Base-by-base conservation (phyloP, 2,888 invertebrate genomes). In the Willowsia nigromaculata region DNA sequence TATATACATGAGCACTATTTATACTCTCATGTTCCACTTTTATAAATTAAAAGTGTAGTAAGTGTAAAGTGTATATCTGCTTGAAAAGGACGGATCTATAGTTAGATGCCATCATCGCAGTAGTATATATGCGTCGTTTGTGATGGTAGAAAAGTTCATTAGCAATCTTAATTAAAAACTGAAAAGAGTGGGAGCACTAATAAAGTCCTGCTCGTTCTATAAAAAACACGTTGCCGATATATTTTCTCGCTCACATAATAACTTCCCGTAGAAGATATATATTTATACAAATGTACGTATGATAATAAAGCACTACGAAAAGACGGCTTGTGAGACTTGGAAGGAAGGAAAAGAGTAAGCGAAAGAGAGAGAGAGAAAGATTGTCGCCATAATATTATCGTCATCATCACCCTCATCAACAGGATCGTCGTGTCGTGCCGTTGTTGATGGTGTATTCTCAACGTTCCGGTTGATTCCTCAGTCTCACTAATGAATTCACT, bases 121-220 rank as follows among this genome's bases (percentile, higher is more conserved):
- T n/a, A n/a, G n/a, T 80, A 56, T 40, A n/a, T 56, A 80, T 80
- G 59, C 80, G 59, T 59, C 76, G 56, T 56, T 80, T 80, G 56
- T 80, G 80, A 80, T 80, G 59, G 56, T 80, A 74, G 88, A 85
- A 89, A 90, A 90, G 87, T 90, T 90, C 90, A 90, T 90, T 90
- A 90, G 90, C 83, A 83, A 90, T 90, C 90, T 90, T 90, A 90
- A 90, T 90, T 90, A 90, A 90, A 90, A 90, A 90, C 87, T 90
- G 82, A 88, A 88, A 87, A 88, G 88, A 88, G 88, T 83, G 82
- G 88, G 88, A 88, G 76, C 82, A 81, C 82, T 65, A 65, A 82
- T 65, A 82, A 82, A 82, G 82, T 62, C 62, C 62, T 65, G 43
- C 47, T 82, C 65, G 82, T 82, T 65, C 40, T 81, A 80, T 37